Evolutionary conservation across 2,113 vertebrate species (phyloP).

Genomic region (Misgurnus mizolepis): DNA sequence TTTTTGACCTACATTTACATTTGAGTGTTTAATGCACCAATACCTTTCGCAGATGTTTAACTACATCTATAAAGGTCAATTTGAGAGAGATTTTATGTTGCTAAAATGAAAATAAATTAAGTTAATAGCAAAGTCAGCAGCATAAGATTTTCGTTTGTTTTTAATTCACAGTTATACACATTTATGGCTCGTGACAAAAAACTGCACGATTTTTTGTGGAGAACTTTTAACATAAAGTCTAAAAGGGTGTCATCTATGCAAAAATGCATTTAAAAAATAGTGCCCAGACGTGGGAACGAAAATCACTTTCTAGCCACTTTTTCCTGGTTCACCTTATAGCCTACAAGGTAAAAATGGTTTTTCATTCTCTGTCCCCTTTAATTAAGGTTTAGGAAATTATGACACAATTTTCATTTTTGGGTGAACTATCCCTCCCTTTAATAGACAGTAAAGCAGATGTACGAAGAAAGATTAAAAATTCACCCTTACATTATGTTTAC

Average conservation of each 20-base stretch:
- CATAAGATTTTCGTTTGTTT: slow-evolving; percentile 14
- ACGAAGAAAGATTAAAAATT: too few relatives aligned
- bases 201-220: slow-evolving; percentile 35
- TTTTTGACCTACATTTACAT: too few relatives aligned
- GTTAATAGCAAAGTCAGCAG: slow-evolving; percentile 5
- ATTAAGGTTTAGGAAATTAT: too few relatives aligned
- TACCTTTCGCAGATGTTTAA: not conserved
- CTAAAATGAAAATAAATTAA: slow-evolving; percentile 14
- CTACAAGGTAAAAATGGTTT: too few relatives aligned
- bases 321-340: too few relatives aligned
- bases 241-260: slow-evolving; percentile 27
- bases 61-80: slow-evolving; percentile 4
- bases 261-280: slow-evolving; percentile 27
- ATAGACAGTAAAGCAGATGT: too few relatives aligned
- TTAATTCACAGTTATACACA: slow-evolving; percentile 1
- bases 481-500: too few relatives aligned
- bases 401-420: too few relatives aligned
- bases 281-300: slow-evolving; percentile 7
- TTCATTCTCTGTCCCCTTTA: too few relatives aligned
- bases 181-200: too few relatives aligned
- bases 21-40: too few relatives aligned
- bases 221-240: slow-evolving; percentile 30
- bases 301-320: slow-evolving; percentile 24
- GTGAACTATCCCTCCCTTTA: too few relatives aligned
- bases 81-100: not conserved